These are phyloP conservation scores for Leptinotarsa haldemani DNA, from an alignment of 2,888 invertebrate genomes.

Conservation along the genomic window DNA sequence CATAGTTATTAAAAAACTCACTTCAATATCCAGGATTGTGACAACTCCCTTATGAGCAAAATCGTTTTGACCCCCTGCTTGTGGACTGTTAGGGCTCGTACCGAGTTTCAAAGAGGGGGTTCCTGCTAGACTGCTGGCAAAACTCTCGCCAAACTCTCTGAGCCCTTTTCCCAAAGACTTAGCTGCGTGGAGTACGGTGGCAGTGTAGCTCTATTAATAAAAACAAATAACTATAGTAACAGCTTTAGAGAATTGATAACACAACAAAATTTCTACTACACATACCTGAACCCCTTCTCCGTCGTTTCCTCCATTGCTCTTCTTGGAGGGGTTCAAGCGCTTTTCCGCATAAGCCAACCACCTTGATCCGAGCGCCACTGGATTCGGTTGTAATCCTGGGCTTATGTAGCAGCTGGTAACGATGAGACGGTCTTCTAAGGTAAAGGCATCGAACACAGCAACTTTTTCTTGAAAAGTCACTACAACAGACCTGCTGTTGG, in stretches of 20 bases:
- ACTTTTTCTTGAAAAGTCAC: constrained; percentile 91
- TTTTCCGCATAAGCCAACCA: constrained; percentile 91
- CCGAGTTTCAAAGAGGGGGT: constrained; percentile 66
- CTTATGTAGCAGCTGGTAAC: constrained; percentile 91
- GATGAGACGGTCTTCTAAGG: constrained; percentile 86
- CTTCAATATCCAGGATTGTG: constrained; percentile 88
- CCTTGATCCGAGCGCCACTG: constrained; percentile 86
- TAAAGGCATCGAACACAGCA: constrained; percentile 90
- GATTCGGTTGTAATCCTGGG: constrained; percentile 84
- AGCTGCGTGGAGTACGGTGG: constrained; percentile 93
- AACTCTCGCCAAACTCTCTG: constrained; percentile 89
- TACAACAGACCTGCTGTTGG: constrained; percentile 89
- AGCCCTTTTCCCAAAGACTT: constrained; percentile 93
- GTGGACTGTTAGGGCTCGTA: constrained; percentile 57
- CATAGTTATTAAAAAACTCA: constrained; percentile 52
- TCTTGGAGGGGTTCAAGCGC: constrained; percentile 80
- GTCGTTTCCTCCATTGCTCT: constrained; percentile 87
- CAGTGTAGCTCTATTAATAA: constrained; percentile 83
- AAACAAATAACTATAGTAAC: neutral
- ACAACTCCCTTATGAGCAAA: constrained; percentile 87
- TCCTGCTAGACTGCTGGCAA: constrained; percentile 90
- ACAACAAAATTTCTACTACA: no score
- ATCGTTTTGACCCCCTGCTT: constrained; percentile 64
- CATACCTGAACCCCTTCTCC: constrained; percentile 67
- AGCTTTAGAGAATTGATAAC: no score